Base-by-base conservation (phyloP, 2,113 vertebrate genomes). In the Chaetorhynchus papuensis region DNA sequence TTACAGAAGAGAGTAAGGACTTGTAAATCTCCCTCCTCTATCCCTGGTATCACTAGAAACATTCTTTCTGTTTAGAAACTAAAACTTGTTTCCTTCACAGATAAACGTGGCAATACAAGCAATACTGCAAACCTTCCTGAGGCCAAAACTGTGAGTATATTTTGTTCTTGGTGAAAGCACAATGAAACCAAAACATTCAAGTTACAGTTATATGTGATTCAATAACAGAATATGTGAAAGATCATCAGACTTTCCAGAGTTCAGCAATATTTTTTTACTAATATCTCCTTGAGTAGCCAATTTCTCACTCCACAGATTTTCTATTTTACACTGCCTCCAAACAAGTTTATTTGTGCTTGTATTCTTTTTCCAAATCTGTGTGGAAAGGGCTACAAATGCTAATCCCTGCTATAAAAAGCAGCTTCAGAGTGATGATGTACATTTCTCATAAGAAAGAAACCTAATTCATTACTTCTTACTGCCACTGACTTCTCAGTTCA, bases 381-480 rank as follows among this genome's bases (percentile, higher is more conserved):
- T 45, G 21, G n/a, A 77, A 95, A 89, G 56, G 57, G 26, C 63
- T 72, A 88, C 42, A 83, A 56, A 63, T 90, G 54, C 27, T 81
- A 60, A 72, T 44, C 70, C 26, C 10, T 14, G 39, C n/a, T 47
- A 57, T 59, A 90, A 95, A 77, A 91, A 87, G 42, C 19, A 37
- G 33, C 56, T 91, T 93, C 76, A 57, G 24, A 83, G 68, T 84
- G 84, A 93, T 91, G 47, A 88, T 47, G 66, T 92, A 83, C 79
- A 64, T 81, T 81, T 47, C 41, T 84, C 56, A 39, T 50, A 83
- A 87, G 72, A 89, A 83, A 54, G 75, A 89, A 89, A 80, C 74
- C n/a, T 77, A 91, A 49, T 60, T 97, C 71, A 77, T 77, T 92
- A 70, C 83, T 87, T 89, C 64, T 95, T 21, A 24, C 52, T 80